These are phyloP conservation scores for Holothuria scabra DNA, from an alignment of 53 echinoderm and acorn worm genomes.

Conservation along the genomic window DNA sequence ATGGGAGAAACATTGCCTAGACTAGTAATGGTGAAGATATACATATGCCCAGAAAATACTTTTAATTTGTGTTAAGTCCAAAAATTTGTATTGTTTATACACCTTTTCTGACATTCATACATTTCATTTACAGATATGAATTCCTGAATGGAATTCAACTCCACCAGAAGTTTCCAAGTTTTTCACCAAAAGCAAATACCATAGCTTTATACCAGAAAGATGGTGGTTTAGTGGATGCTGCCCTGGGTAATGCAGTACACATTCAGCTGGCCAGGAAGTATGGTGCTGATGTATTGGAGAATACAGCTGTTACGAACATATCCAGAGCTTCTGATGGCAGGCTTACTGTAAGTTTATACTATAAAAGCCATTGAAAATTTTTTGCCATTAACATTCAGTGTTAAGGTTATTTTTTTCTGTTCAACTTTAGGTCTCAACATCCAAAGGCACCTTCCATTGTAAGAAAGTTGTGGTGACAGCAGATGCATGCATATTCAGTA, in stretches of 20 bases:
- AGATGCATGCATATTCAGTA: no score
- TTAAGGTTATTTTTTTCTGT: no score
- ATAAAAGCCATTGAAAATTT: no score
- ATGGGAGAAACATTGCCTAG: no score
- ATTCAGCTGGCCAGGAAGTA: conserved; percentile 86
- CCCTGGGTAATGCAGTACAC: conserved; percentile 79
- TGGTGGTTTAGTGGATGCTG: conserved; percentile 87
- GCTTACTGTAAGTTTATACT: conserved; percentile 29
- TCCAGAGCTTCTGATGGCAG: conserved; percentile 47
- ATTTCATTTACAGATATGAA: conserved; percentile 69
- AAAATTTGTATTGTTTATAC: neutral
- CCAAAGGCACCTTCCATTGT: no score
- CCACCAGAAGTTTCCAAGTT: conserved; percentile 74
- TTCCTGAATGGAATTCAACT: conserved; percentile 63
- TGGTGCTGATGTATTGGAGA: conserved; percentile 77
- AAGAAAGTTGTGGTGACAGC: no score
- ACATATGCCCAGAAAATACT: no score
- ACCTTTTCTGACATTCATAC: neutral
- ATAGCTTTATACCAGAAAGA: conserved; percentile 79
- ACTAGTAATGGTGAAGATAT: no score
- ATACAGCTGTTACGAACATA: conserved; percentile 58
- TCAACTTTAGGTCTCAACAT: no score
- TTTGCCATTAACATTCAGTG: no score
- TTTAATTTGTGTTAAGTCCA: no score
- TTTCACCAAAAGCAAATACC: conserved; percentile 62